A percentile compares a stretch with the other conserved stretches of the same genome.
Conservation (phyloP, 2,888 invertebrate species). For the Pachydiplax longipennis region DNA sequence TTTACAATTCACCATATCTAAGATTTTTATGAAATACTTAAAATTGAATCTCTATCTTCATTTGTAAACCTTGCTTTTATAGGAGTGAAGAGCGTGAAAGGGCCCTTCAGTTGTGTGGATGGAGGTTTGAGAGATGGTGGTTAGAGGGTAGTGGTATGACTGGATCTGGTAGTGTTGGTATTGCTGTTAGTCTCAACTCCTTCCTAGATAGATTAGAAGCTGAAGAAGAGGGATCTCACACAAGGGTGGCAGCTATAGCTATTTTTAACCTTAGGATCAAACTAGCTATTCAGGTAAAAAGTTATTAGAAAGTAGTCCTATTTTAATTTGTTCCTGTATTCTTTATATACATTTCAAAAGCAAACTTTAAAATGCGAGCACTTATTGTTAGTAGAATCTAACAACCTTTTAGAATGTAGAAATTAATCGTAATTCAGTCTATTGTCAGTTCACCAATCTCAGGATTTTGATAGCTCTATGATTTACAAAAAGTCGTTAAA, state of each 20-base stretch:
- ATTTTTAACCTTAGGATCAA: conserved; percentile 88
- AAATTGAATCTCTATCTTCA: not conserved
- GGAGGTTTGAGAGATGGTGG: conserved; percentile 72
- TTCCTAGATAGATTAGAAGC: conserved; percentile 73
- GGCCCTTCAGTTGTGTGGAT: conserved; percentile 87
- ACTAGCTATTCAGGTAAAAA: conserved; percentile 72
- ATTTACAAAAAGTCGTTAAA: no score
- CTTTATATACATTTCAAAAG: no score
- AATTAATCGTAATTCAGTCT: no score
- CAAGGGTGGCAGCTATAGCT: conserved; percentile 89
- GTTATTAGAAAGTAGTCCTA: no score
- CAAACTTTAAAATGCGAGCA: no score
- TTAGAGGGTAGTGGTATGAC: not conserved
- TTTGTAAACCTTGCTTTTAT: conserved; percentile 47
- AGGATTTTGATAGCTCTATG: no score
- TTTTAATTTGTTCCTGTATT: no score
- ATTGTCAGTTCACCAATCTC: no score
- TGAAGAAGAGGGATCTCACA: conserved; percentile 72
- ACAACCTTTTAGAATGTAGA: no score
- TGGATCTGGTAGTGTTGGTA: conserved; percentile 60
- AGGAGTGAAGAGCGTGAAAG: conserved; percentile 79
- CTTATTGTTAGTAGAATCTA: no score
- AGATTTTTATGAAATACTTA: no score
- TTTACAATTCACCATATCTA: no score
- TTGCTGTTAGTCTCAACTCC: conserved; percentile 61